These are phyloP conservation scores for Belgica antarctica DNA, from an alignment of 2,888 invertebrate species.

Conservation along the genomic window DNA sequence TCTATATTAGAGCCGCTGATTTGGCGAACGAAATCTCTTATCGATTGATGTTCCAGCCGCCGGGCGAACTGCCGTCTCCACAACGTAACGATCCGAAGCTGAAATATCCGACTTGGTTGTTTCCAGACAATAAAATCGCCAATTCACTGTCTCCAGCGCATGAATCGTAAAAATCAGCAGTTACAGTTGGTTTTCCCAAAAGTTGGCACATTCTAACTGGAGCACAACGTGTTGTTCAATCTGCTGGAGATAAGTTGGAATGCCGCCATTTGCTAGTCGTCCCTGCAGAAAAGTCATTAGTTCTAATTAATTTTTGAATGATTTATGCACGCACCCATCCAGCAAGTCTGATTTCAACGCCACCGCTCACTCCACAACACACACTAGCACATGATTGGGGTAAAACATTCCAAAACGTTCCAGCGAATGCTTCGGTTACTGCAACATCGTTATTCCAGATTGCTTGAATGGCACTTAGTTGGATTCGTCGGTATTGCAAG, in stretches of 20 bases:
- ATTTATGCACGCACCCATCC: conserved; percentile 11
- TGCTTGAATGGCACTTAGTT: neutral
- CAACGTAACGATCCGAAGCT: neutral
- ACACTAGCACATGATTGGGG: neutral
- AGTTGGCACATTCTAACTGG: neutral
- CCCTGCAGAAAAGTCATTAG: neutral
- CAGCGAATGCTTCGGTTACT: neutral
- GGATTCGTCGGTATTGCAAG: conserved; percentile 8
- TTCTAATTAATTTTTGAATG: neutral
- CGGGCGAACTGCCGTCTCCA: neutral
- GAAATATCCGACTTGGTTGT: neutral
- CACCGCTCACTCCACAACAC: neutral
- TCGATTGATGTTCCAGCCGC: neutral
- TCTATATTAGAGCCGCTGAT: neutral
- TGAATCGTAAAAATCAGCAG: conserved; percentile 19
- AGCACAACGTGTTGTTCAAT: neutral
- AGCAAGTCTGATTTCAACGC: neutral
- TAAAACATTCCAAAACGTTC: neutral
- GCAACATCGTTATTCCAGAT: conserved; percentile 2
- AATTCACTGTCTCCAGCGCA: conserved; percentile 6
- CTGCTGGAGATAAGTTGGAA: neutral
- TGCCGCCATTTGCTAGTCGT: neutral
- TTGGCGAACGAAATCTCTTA: neutral
- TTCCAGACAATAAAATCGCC: neutral
- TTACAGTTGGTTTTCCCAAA: conserved; percentile 27